Base-by-base conservation (phyloP, 2,888 invertebrate species). In the Caenorhabditis drosophilae region DNA sequence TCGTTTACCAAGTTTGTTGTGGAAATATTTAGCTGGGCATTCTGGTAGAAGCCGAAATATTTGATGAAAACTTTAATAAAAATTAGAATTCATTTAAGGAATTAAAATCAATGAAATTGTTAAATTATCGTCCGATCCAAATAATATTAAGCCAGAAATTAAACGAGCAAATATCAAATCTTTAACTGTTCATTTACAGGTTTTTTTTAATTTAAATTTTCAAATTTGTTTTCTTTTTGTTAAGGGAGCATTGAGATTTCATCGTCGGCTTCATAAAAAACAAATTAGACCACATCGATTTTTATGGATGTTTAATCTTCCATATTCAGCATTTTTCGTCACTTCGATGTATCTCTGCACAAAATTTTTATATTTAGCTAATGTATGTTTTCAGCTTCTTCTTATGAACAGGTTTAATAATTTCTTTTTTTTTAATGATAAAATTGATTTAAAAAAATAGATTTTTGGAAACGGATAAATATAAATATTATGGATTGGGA, bases 101-200 rank as follows among this genome's bases (percentile, higher is more conserved):
- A 81, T 81, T 23, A 78, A 79, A 53, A 76, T 81, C 49, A 73
- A 80, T 45, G 81, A 82, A 55, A 76, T 82, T 16, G 76, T 82
- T 23, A 78, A 78, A 42, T 59, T 83, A 23, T 80, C 82, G 6
- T 74, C 77, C 3, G 83, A 83, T 47, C 77, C 82, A n/a, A 83
- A 83, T 56, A 83, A 83, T 54, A 80, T 84, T 51, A 80, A 83
- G 57, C 81, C 83, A 1, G 78, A 83, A 6, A 79, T 81, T 55
- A 80, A 79, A 45, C 50, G 64, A 50, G 75, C 76, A 7, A 84
- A 81, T 50, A 79, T 83, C 52, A 66, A 72, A 46, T 70, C 79
- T 0, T 66, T 83, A 23, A 79, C 82, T 9, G 68, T 75, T 7
- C 83, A 83, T 67, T 56, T 84, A 9, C 76, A 73, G 72, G 76